These are phyloP conservation scores for Metopia argyrocephala DNA, from an alignment of 2,888 invertebrate species.

Conservation along the genomic window DNA sequence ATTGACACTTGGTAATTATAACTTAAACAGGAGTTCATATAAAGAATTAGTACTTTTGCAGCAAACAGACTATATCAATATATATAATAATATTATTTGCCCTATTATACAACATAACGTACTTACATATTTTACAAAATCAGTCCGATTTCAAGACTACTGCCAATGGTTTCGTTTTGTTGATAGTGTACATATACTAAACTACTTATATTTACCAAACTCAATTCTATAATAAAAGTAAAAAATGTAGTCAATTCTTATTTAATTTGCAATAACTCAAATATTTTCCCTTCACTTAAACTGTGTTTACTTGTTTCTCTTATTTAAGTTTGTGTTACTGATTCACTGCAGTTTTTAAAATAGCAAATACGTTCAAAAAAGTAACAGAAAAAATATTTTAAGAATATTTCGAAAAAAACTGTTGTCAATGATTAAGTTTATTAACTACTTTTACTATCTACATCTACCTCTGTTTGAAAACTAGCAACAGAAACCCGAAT, in stretches of 20 bases:
- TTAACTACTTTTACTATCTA: neutral
- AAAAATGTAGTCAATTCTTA: neutral
- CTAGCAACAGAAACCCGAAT: conserved; percentile 37
- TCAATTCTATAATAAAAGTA: no score
- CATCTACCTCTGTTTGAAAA: neutral
- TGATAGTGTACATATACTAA: no score
- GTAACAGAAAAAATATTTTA: neutral
- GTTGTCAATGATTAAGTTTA: no score
- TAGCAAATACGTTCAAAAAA: conserved; percentile 19
- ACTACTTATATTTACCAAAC: no score
- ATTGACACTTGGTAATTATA: conserved; percentile 47
- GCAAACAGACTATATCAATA: conserved; percentile 1
- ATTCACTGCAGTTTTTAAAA: conserved; percentile 36
- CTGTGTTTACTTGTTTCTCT: conserved; percentile 1
- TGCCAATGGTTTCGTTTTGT: no score
- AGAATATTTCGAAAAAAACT: neutral
- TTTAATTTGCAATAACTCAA: conserved; percentile 6
- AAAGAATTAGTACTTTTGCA: neutral
- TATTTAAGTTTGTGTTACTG: neutral
- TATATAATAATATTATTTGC: no score
- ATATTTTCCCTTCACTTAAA: conserved; percentile 35
- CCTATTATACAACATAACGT: no score
- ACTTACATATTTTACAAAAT: no score
- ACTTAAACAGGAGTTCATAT: neutral
- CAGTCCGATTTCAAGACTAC: no score